Evolutionary conservation across 2,113 vertebrate species (phyloP), one percentile per base, ranked within the genome.

Genomic region (Carassius auratus): DNA sequence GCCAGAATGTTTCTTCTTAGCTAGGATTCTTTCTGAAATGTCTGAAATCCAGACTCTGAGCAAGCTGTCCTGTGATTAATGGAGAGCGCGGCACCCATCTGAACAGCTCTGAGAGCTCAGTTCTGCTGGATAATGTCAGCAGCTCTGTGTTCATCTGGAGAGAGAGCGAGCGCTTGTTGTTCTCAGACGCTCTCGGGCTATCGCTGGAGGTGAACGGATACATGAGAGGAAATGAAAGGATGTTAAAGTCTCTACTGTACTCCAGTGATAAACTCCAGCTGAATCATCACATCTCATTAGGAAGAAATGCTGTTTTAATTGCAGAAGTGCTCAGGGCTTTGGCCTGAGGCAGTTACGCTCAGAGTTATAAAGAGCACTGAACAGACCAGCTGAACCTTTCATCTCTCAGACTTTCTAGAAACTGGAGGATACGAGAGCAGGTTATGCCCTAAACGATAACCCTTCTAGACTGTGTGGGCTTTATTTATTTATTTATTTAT

Each of bases 301-400:
- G 92, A 91, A 88, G 90, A 57, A 55, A 90, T 90, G 90, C 88
- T 83, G 86, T 91, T 94, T 92, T 92, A 91, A 93, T 93, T 93
- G 91, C 77, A 91, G 87, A 76, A 81, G 77, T 45, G 80, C 76
- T 90, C 87, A 69, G 36, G 90, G 57, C 57, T 10, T 17, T 2
- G 21, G 57, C 57, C 57, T 8, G 55, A 59, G 55, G 55, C 55
- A 59, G 85, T 89, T 90, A 57, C 38, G 33, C 42, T 86, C 85
- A 80, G 84, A 89, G 62, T 91, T 90, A 89, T 92, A 89, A 92
- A 90, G 57, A 45, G 83, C 33, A 85, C 45, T 15, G 77, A 86
- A 55, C 21, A 19, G 55, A 85, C 84, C 84, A 19, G 64, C 85
- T 55, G 64, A 73, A 59, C 71, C 69, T 61, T 61, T 64, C 52